Evolutionary conservation across 23 tunicate genomes (phyloP).

Genomic region (Halocynthia roretzi): DNA sequence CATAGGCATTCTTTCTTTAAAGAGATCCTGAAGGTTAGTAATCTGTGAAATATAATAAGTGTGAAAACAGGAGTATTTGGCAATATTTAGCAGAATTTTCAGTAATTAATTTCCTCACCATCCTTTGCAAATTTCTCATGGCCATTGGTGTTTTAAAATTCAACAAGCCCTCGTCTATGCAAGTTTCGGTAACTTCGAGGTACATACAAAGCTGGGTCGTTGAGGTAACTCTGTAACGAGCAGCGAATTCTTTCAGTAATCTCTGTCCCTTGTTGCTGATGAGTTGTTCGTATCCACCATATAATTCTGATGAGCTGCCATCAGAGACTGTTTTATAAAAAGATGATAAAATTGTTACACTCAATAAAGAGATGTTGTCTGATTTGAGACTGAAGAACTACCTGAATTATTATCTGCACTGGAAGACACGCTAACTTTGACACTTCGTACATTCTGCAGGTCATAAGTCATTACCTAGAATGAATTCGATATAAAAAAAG

Average conservation of each 20-base stretch:
- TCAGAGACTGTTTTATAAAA: no score
- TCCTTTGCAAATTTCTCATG: background rate
- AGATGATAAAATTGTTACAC: background rate
- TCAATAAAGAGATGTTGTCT: background rate
- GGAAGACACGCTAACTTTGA: background rate
- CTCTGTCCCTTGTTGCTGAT: slow-evolving; percentile 10
- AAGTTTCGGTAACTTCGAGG: background rate
- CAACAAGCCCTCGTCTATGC: background rate
- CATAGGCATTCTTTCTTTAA: background rate
- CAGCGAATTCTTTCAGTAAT: slow-evolving; percentile 14
- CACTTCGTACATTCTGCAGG: background rate
- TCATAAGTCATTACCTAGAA: background rate
- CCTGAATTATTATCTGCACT: slow-evolving; percentile 1
- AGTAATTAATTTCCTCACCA: background rate
- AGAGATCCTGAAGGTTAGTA: background rate
- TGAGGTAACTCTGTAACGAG: slow-evolving; percentile 6
- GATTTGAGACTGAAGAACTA: background rate
- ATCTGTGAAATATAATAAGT: background rate
- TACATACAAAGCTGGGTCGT: slow-evolving; percentile 9
- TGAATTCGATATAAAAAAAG: background rate
- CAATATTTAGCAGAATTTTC: background rate
- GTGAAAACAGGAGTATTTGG: background rate
- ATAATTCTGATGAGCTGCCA: no score
- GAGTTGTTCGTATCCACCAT: background rate
- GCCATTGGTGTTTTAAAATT: no score